Evolutionary conservation across 2,888 invertebrate species (phyloP).

Genomic region (Cremastinae sp.): DNA sequence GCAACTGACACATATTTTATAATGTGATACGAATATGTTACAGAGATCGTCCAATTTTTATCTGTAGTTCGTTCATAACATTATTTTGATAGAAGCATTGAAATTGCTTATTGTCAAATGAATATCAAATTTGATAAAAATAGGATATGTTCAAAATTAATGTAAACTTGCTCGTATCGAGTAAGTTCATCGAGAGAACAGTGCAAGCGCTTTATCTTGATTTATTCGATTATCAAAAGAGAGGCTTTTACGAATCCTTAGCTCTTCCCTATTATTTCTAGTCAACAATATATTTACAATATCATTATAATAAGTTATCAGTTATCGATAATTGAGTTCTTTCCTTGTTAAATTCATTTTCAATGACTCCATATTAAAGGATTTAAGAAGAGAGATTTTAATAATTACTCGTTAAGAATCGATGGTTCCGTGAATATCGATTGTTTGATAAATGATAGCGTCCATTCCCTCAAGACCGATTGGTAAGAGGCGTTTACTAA

Average conservation of each 20-base stretch:
- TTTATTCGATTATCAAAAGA: background rate
- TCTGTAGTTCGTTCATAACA: slow-evolving; percentile 73
- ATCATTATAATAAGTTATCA: slow-evolving; percentile 62
- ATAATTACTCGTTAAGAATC: slow-evolving; percentile 2
- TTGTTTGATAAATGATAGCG: slow-evolving; percentile 52
- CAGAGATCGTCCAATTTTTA: slow-evolving; percentile 74
- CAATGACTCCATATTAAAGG: slow-evolving; percentile 49
- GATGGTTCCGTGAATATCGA: slow-evolving; percentile 32
- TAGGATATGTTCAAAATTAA: background rate
- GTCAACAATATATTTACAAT: slow-evolving; percentile 66
- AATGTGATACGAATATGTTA: slow-evolving; percentile 78
- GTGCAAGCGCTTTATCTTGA: slow-evolving; percentile 5
- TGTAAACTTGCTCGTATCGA: background rate
- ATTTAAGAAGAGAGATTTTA: background rate
- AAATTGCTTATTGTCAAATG: slow-evolving; percentile 7
- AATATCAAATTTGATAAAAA: slow-evolving; percentile 7
- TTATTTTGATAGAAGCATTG: background rate
- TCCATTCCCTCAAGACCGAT: slow-evolving; percentile 53
- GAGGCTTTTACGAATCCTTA: slow-evolving; percentile 11
- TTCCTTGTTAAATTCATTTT: background rate
- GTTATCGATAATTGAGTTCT: background rate
- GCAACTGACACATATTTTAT: slow-evolving; percentile 77
- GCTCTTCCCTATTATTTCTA: slow-evolving; percentile 58
- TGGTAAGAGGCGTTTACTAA: slow-evolving; percentile 34
- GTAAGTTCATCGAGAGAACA: too few species aligned